Evolutionary conservation across 2,888 invertebrate genomes (phyloP).

Genomic region (Thyatira batis): DNA sequence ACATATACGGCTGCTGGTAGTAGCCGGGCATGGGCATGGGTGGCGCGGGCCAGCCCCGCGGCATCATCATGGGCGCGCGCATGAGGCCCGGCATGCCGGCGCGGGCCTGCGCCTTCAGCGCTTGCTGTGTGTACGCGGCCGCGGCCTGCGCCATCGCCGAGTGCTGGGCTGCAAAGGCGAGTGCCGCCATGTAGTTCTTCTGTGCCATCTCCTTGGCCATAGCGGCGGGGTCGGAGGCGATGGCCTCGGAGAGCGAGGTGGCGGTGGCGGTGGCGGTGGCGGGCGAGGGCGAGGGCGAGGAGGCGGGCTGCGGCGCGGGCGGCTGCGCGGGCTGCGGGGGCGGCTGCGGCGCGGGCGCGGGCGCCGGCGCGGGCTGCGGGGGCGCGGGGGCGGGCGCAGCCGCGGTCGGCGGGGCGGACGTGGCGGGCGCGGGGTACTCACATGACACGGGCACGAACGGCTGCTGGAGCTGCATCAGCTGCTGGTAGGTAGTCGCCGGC

Average conservation of each 20-base stretch:
- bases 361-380: constrained; percentile 83
- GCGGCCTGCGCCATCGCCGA: constrained; percentile 75
- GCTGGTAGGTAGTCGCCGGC: constrained; percentile 96
- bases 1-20: constrained; percentile 79
- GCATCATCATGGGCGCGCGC: constrained; percentile 74
- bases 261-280: constrained; percentile 54
- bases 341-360: constrained; percentile 57
- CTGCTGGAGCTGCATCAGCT: constrained; percentile 96
- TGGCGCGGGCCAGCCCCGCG: constrained; percentile 71
- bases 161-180: constrained; percentile 75
- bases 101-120: constrained; percentile 89
- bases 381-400: constrained; percentile 43
- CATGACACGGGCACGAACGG: constrained; percentile 99
- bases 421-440: constrained; percentile 94
- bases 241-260: constrained; percentile 57
- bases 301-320: constrained; percentile 51
- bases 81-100: constrained; percentile 79
- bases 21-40: constrained; percentile 75
- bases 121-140: constrained; percentile 77
- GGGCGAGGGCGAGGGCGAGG: constrained; percentile 42
- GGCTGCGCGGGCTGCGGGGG: constrained; percentile 70
- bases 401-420: constrained; percentile 83
- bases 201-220: constrained; percentile 92
- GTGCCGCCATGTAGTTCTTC: constrained; percentile 89
- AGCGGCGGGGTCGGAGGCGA: constrained; percentile 54